Percentiles rank a stretch among this genome's conserved stretches.
phyloP scores from a whole-genome alignment of 1,140 invertebrate species.

The Zaprionus camerounensis region DNA sequence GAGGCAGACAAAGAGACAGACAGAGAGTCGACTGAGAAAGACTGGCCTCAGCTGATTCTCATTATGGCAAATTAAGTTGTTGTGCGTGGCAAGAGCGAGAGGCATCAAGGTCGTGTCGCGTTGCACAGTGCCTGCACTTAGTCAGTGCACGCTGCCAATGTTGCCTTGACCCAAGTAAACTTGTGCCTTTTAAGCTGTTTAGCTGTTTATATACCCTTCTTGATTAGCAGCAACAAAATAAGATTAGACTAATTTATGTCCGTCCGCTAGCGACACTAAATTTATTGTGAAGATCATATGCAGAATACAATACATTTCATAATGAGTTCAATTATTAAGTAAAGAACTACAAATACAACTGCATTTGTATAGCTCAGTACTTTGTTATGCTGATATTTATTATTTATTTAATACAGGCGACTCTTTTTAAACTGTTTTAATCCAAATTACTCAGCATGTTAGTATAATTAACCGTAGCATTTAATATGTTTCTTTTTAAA shows the following conservation, averaged over 20 bases:
- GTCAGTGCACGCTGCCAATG: slow-evolving; percentile 17
- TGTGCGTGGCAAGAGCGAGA: slow-evolving; percentile 48
- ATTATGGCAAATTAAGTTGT: slow-evolving; percentile 73
- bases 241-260: background rate
- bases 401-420: no score
- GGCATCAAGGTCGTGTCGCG: slow-evolving; percentile 60
- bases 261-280: background rate
- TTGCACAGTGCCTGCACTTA: slow-evolving; percentile 31
- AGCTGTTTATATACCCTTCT: slow-evolving; percentile 11
- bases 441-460: no score
- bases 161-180: slow-evolving; percentile 68
- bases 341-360: no score
- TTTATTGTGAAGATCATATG: background rate
- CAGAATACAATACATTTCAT: background rate
- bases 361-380: no score
- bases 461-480: no score
- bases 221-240: background rate
- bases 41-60: slow-evolving; percentile 39
- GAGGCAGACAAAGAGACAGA: background rate
- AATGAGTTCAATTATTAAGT: no score
- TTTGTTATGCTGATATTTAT: no score
- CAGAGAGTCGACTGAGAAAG: background rate
- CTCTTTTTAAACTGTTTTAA: no score
- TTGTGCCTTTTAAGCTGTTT: slow-evolving; percentile 21
- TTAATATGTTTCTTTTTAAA: no score